Base-by-base conservation (phyloP, 1,140 invertebrate genomes). In the Geopemphigus sp. region DNA sequence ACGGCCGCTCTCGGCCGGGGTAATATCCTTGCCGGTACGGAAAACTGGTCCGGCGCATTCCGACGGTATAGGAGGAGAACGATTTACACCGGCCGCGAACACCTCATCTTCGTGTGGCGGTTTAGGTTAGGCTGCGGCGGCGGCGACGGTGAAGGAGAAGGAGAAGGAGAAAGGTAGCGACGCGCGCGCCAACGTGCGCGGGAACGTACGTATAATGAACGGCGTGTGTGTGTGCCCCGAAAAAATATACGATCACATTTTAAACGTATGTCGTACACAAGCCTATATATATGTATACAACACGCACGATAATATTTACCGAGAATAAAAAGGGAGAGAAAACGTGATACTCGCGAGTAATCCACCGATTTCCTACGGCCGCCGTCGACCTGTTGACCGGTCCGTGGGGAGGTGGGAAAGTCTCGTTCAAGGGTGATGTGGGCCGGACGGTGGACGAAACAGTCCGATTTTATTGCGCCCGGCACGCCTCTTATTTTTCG, bases 11-110 rank as follows among this genome's bases (percentile, higher is more conserved):
- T 47, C 64, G 39, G 56, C 10, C 56, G n/a, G 8, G 22, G 12
- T 10, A 24, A 8, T 26, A 59, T 24, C 56, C 22, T 14, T 22
- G 56, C 10, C 12, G 10, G 22, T 24, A 24, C 10, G 66, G 66
- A 47, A 68, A 50, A 68, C 66, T 68, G 66, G 66, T 68, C 66
- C 66, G 50, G 68, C 50, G 17, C 68, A 72, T 72, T 72, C 68
- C 68, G 14, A n/a, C n/a, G n/a, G n/a, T n/a, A n/a, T n/a, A n/a
- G n/a, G n/a, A 29, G 5, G 39, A 45, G 64, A 66, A 66, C 68
- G 50, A 54, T 72, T 68, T 68, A 68, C 45, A 68, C 45, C 66
- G n/a, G 32, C 32, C 11, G 24, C 24, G 24, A 29, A 72, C 68
- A 72, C 68, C 68, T 72, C 29, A 17, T 53, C 66, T 66, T 54